Conservation (phyloP, 2,113 vertebrate genomes). For the Notothenia rossii region DNA sequence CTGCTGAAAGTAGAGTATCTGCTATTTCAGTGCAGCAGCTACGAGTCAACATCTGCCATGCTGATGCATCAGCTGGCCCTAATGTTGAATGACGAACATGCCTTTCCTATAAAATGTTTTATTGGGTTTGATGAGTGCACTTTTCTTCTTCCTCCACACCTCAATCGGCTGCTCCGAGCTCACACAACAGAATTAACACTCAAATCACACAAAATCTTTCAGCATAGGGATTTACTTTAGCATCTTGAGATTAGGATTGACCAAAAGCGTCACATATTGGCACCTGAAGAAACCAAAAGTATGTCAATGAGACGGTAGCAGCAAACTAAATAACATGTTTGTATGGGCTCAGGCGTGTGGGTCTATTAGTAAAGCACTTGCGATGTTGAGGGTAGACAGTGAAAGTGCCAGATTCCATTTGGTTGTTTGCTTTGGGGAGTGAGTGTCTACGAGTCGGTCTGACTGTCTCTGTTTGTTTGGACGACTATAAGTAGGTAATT, state of each 20-base stretch:
- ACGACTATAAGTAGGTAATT: conserved; percentile 45
- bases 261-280: conserved; percentile 59
- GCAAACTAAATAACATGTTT: conserved; percentile 74
- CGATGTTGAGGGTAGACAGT: conserved; percentile 70
- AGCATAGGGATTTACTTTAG: conserved; percentile 65
- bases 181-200: neutral
- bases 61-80: neutral
- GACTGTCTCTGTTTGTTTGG: conserved; percentile 40
- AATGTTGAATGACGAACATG: neutral
- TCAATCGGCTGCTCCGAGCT: neutral
- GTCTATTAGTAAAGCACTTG: conserved; percentile 78
- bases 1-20: no score
- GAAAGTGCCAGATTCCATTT: conserved; percentile 66
- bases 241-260: conserved; percentile 50
- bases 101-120: neutral
- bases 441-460: conserved; percentile 50
- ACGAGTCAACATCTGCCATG: neutral
- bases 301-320: conserved; percentile 66
- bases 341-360: conserved; percentile 68
- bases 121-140: conserved; percentile 2
- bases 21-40: neutral
- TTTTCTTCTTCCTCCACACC: neutral
- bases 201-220: conserved; percentile 46
- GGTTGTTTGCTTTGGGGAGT: conserved; percentile 68
- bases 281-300: conserved; percentile 70